A percentile compares a stretch with the other conserved stretches of the same genome.
Conservation (phyloP, 2,888 invertebrate species). For the Diaphora mendica region DNA sequence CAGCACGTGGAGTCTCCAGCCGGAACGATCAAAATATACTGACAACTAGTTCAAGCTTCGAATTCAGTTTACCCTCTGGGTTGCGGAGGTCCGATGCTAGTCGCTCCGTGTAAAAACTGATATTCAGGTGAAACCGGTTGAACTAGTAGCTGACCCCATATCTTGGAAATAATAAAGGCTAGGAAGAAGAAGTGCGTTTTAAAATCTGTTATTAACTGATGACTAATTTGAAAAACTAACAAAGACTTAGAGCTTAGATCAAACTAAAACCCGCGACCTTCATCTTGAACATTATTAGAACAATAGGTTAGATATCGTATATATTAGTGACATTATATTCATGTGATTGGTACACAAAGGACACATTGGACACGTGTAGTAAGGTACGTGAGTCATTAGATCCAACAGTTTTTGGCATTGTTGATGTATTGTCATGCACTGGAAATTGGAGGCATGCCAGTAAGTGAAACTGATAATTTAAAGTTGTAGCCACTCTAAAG, state of each 20-base stretch:
- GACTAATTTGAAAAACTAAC: constrained; percentile 2
- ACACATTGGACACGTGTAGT: constrained; percentile 82
- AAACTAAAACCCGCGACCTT: constrained; percentile 44
- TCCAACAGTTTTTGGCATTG: constrained; percentile 78
- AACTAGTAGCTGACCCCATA: too few relatives aligned
- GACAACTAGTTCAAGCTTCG: too few relatives aligned
- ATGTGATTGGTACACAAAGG: constrained; percentile 70
- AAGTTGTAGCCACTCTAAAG: constrained; percentile 25
- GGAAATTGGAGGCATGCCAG: constrained; percentile 76
- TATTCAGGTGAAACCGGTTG: too few relatives aligned
- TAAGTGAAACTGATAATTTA: constrained; percentile 58
- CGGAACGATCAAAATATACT: too few relatives aligned
- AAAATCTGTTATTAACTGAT: neutral
- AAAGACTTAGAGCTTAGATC: constrained; percentile 18
- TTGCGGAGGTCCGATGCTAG: too few relatives aligned
- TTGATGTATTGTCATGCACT: constrained; percentile 78
- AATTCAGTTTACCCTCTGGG: too few relatives aligned
- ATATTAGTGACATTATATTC: constrained; percentile 52
- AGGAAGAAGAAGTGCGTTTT: too few relatives aligned
- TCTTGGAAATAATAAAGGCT: too few relatives aligned
- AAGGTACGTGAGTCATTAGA: constrained; percentile 84
- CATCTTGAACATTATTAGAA: constrained; percentile 47
- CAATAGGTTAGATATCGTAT: constrained; percentile 46
- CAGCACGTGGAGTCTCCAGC: too few relatives aligned
- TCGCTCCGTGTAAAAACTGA: too few relatives aligned